A percentile compares a stretch with the other conserved stretches of the same genome.
Evolutionary conservation across 2,113 vertebrate species (phyloP).

Genomic region (Lichenostomus cassidix): DNA sequence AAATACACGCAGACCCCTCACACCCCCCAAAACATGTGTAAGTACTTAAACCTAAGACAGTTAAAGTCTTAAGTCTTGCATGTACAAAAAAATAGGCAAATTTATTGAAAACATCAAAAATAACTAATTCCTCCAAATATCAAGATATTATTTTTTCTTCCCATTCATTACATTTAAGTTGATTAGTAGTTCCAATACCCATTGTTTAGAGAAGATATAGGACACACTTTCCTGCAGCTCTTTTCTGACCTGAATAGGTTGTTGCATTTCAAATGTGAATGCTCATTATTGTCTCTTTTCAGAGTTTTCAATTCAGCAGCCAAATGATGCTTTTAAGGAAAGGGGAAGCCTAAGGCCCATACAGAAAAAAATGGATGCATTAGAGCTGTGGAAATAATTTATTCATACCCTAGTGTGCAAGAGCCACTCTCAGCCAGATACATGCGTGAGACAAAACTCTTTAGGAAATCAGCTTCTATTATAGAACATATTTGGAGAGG

Average conservation of each 20-base stretch:
- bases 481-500: not conserved
- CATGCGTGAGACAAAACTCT: fast-evolving
- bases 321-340: conserved; percentile 26
- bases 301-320: not conserved
- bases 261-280: not conserved
- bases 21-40: fast-evolving
- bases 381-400: not conserved
- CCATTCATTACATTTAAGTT: not conserved
- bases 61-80: not conserved
- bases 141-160: not conserved
- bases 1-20: not conserved
- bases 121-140: not conserved
- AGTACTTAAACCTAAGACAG: not conserved
- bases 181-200: not conserved
- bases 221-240: not conserved
- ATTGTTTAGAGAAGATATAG: not conserved
- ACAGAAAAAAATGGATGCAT: not conserved
- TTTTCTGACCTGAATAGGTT: not conserved
- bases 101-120: not conserved
- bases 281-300: not conserved
- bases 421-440: not conserved
- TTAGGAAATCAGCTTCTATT: conserved; percentile 10
- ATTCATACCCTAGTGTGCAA: not conserved
- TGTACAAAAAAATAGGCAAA: not conserved
- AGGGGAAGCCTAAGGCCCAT: not conserved